Base-by-base conservation (phyloP, 2,113 vertebrate species). In the Origma solitaria region DNA sequence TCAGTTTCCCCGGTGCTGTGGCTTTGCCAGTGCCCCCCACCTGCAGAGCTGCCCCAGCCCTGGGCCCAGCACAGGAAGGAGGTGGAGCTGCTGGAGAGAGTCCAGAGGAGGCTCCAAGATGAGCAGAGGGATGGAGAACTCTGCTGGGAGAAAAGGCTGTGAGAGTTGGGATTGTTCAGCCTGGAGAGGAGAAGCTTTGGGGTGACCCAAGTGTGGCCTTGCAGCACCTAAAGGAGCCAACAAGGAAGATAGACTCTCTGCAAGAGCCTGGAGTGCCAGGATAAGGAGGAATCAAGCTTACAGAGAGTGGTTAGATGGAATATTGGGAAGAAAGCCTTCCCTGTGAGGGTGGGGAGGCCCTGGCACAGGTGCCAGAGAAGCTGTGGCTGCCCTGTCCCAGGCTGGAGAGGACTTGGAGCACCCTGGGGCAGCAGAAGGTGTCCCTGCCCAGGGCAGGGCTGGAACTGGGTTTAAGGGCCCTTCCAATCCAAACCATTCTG, bases 321-420 rank as follows among this genome's bases (percentile, higher is more conserved):
- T 27, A 19, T 13, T 23, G 1, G 50, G 31, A 18, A 33, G 18
- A 1, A 64, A 35, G 42, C 15, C 1, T 2, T 33, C 9, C 17
- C 50, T 80, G 35, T 0, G 21, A 72, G 42, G 24, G 3, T 35
- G 49, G 1, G 0, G 0, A 73, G 42, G 22, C 56, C 37, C 77
- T 66, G 68, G 60, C 33, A 66, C 44, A 66, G 77, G 8, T 50
- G 25, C 15, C 57, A 64, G 65, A 64, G 50, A 0, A 71, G 66
- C 57, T 88, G 35, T 8, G 66, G 75, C 49, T 72, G 42, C 25
- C 25, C 75, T 76, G 23, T 23, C 47, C 47, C 37, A 37, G 31
- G 22, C 0, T 73, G 60, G 76, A 64, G 0, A 0, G 7, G 24
- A 12, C 2, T 72, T 8, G 50, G 68, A 38, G 51, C 15, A 38